Base-by-base conservation (phyloP, 1,140 invertebrate species). In the Conus ventricosus region DNA sequence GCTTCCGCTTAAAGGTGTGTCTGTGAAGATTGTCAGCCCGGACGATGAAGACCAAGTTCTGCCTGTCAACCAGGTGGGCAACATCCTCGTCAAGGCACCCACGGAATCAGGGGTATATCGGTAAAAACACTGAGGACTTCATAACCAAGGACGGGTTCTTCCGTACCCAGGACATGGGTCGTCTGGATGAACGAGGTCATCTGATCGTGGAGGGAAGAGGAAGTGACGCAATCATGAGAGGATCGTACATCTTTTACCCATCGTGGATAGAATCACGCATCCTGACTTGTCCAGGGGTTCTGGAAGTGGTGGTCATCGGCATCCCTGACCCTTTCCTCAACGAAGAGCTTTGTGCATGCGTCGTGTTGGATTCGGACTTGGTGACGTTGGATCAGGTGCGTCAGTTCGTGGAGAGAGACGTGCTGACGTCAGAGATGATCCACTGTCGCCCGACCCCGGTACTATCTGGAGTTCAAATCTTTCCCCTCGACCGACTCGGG, bases 181-280 rank as follows among this genome's bases (percentile, higher is more conserved):
- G 51, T 39, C 5, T 55, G 10, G 63, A 57, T 17, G n/a, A 57
- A 53, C 55, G 63, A 27, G 84, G 84, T n/a, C 84, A 85, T 13
- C 84, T 85, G 55, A 4, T 67, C 39, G 84, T 85, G 84, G 84
- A 71, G 27, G 84, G 84, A 25, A 57, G 84, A 85, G 84, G 71
- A n/a, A 85, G 71, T 39, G 60, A 71, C 39, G 84, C 84, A 5
- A 85, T 85, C 27, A 63, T 67, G 55, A 57, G 71, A 20, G 84
- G 84, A n/a, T 20, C 60, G 17, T 51, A 71, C 60, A 39, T 85
- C 51, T 71, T 85, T 51, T 85, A 85, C 63, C 84, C 84, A 15
- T 57, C 39, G 15, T 71, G 60, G 60, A 23, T 85, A 0, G 84
- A 85, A 85, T 17, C 84, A 11, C n/a, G 60, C 10, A 85, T 85